Evolutionary conservation across 2,113 vertebrate species (phyloP).

Genomic region (Silurus glanis): DNA sequence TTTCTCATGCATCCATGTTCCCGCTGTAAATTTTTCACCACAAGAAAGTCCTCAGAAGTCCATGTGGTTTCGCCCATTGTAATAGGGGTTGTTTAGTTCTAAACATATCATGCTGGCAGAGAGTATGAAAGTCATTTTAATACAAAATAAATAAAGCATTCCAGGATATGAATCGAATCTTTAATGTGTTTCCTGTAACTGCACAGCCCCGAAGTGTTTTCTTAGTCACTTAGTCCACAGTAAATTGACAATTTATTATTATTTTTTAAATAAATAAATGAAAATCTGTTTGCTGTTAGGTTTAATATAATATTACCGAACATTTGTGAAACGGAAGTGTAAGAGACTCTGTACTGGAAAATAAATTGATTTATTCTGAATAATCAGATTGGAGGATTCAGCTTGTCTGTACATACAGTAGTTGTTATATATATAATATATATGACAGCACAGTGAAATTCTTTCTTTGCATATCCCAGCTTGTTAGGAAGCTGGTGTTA

Average conservation of each 20-base stretch:
- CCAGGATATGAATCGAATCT: not conserved
- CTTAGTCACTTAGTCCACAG: not conserved
- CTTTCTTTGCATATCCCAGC: no score
- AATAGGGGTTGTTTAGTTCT: not conserved
- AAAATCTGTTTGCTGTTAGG: no score
- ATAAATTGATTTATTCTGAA: not conserved
- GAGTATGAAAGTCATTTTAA: not conserved
- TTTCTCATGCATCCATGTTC: no score
- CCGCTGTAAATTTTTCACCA: not conserved
- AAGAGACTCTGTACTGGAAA: not conserved
- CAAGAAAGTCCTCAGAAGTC: not conserved
- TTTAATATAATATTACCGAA: not conserved
- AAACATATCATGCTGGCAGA: not conserved
- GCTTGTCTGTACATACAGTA: not conserved
- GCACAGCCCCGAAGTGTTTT: not conserved
- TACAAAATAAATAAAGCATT: not conserved
- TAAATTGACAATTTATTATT: not conserved
- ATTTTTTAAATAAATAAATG: no score
- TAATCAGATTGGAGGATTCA: not conserved
- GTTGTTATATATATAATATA: no score
- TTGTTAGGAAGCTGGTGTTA: no score
- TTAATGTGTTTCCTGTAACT: not conserved
- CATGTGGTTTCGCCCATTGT: no score
- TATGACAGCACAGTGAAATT: no score
- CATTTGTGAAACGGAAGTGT: not conserved